Base-by-base conservation (phyloP, 2,113 vertebrate genomes). In the Pterocles burchelli region DNA sequence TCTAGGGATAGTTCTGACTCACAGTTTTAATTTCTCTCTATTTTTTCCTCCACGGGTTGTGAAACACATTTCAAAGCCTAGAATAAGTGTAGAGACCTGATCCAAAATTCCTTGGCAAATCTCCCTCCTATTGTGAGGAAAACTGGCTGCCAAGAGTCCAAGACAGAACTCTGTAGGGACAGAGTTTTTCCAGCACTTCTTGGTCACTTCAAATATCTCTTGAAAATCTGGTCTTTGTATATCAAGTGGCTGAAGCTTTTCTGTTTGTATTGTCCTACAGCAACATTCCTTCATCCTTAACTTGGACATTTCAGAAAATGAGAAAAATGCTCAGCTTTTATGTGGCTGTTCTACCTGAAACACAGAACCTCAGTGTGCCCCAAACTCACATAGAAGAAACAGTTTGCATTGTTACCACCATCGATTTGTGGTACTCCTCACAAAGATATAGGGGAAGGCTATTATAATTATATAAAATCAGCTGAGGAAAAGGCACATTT, bases 51-150 rank as follows among this genome's bases (percentile, higher is more conserved):
- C 54, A 70, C 34, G 72, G 49, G 48, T 62, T 93, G 52, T 68
- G 93, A 96, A 93, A 80, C 31, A 79, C 31, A n/a, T 89, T 94
- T 94, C 55, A 85, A 97, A 96, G 74, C 34, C 63, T 86, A 43
- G 8, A 73, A 62, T 90, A 88, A 92, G 72, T 55, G 57, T 72
- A 79, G 70, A 95, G 92, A 77, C 41, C 9, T 18, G 19, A 92
- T 96, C 61, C 79, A 93, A 93, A 96, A 93, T 88, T 80, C 46
- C 54, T 88, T 94, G 95, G 83, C 85, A 95, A 86, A 61, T 59
- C 9, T 95, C 73, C 61, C 57, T 84, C 41, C 72, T 67, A 90
- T 87, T 96, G 96, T 96, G 86, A 92, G n/a, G 28, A 90, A 86
- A 71, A 72, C 4, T 68, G 54, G 15, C 67, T 84, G 85, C 36